A percentile compares a stretch with the other conserved stretches of the same genome.
Evolutionary conservation across 2,888 invertebrate genomes (phyloP).

Genomic region (Leuctra nigra): DNA sequence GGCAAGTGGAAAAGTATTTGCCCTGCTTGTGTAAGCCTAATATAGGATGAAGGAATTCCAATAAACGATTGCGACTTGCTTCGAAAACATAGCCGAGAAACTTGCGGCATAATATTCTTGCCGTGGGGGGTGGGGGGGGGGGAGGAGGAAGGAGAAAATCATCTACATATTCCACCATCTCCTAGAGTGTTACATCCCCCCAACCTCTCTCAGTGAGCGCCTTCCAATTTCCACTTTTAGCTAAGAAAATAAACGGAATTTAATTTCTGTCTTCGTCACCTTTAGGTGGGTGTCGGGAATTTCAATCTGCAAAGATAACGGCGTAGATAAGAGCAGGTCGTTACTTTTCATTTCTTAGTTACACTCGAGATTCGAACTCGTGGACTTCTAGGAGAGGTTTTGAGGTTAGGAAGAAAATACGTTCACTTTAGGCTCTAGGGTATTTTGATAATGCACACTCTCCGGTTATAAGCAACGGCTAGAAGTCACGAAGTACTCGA

Average conservation of each 20-base stretch:
- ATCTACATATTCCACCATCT: conserved; percentile 16
- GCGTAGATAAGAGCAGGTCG: no score
- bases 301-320: no score
- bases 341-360: no score
- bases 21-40: conserved; percentile 18
- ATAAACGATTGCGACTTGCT: conserved; percentile 21
- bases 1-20: conserved; percentile 18
- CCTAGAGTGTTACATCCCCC: conserved; percentile 10
- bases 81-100: conserved; percentile 1
- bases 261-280: conserved; percentile 1
- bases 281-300: no score
- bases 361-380: no score
- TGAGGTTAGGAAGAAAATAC: no score
- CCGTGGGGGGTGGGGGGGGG: no score
- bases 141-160: conserved; percentile 7
- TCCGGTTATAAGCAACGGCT: no score
- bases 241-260: conserved; percentile 11
- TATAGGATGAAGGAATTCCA: conserved; percentile 26
- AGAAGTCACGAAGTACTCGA: no score
- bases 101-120: background rate
- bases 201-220: background rate
- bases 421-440: no score
- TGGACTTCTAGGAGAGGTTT: no score
- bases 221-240: conserved; percentile 5
- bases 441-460: no score